A percentile compares a stretch with the other conserved stretches of the same genome.
Conservation (phyloP, 2,888 invertebrate species). For the Gryllus longicercus region DNA sequence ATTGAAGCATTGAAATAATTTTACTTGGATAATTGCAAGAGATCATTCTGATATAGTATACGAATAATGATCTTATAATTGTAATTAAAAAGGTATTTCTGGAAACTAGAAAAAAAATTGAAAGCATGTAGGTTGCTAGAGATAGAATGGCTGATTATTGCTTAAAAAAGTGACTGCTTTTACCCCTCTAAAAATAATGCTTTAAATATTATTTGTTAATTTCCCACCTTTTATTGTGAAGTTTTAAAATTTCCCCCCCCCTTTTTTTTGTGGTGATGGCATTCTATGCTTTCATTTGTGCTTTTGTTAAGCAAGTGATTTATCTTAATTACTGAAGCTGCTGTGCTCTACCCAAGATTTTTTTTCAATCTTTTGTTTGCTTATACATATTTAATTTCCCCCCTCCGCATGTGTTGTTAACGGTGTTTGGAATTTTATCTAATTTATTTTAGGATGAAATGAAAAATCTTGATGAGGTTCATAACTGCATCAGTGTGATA, state of each 20-base stretch:
- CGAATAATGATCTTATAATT: too few relatives aligned
- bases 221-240: not conserved
- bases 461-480: not conserved
- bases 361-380: not conserved
- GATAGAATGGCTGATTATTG: too few relatives aligned
- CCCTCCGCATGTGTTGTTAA: not conserved
- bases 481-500: not conserved
- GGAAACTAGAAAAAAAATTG: too few relatives aligned
- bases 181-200: too few relatives aligned
- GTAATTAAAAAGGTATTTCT: too few relatives aligned
- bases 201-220: too few relatives aligned
- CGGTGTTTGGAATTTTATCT: slow-evolving; percentile 20
- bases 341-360: not conserved
- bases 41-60: too few relatives aligned
- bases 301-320: not conserved
- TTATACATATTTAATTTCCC: not conserved
- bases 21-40: too few relatives aligned
- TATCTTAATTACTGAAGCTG: too few relatives aligned
- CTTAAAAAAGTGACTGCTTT: too few relatives aligned
- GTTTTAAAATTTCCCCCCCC: not conserved
- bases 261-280: not conserved
- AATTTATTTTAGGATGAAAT: slow-evolving; percentile 12
- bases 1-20: too few relatives aligned
- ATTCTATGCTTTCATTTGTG: not conserved
- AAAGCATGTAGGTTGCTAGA: too few relatives aligned